Evolutionary conservation across 2,888 invertebrate genomes (phyloP).

Genomic region (Cheilosia grossa): DNA sequence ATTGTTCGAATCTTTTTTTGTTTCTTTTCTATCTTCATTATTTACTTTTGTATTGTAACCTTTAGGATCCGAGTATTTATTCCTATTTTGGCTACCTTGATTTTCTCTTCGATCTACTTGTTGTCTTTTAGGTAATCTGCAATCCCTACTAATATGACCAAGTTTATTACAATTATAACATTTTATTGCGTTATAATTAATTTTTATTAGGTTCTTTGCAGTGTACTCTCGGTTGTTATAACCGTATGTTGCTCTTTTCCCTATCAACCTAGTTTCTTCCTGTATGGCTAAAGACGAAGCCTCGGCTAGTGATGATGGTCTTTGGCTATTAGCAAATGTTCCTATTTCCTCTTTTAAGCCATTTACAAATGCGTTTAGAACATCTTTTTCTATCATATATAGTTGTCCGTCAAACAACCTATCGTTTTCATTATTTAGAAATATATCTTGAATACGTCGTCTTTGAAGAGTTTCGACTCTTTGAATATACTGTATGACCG

Average conservation of each 20-base stretch:
- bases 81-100: conserved; percentile 1
- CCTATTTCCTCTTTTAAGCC: neutral
- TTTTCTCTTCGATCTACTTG: conserved; percentile 4
- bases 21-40: conserved; percentile 9
- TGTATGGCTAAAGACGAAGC: conserved; percentile 32
- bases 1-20: conserved; percentile 2
- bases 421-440: conserved; percentile 19
- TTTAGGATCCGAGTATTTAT: neutral
- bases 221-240: conserved; percentile 7
- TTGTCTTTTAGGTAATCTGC: conserved; percentile 8
- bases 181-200: conserved; percentile 21
- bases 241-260: conserved; percentile 13
- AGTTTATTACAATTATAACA: conserved; percentile 30
- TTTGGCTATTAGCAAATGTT: no score
- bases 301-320: conserved; percentile 12
- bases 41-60: neutral
- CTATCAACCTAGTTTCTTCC: conserved; percentile 15
- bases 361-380: conserved; percentile 30
- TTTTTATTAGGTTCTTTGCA: conserved; percentile 7
- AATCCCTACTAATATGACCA: conserved; percentile 25
- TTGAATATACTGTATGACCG: conserved; percentile 20
- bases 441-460: conserved; percentile 24
- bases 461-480: conserved; percentile 27
- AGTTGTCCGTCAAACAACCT: conserved; percentile 23
- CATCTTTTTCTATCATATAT: conserved; percentile 29